Percentiles rank a stretch among this genome's conserved stretches.
Conservation (phyloP, 1,140 invertebrate species). For the Chionoecetes opilio region DNA sequence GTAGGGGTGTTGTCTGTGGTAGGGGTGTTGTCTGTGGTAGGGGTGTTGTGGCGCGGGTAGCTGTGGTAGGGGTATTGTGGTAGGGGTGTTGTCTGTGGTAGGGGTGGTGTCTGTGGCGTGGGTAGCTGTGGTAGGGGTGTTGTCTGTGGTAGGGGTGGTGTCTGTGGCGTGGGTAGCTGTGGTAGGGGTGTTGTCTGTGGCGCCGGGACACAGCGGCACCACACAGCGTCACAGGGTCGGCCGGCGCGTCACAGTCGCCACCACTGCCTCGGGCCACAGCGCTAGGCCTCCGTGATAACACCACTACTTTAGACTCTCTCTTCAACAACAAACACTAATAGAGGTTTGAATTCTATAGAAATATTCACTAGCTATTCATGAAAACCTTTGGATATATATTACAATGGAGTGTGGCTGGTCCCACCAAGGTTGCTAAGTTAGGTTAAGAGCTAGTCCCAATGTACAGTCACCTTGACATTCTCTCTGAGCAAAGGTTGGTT, state of each 20-base stretch:
- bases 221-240: neutral
- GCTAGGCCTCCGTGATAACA: neutral
- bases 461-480: slow-evolving; percentile 27
- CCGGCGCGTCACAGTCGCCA: neutral
- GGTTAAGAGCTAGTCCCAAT: slow-evolving; percentile 43
- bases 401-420: slow-evolving; percentile 65
- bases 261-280: neutral
- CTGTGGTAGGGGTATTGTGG: no score
- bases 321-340: slow-evolving; percentile 65
- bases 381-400: slow-evolving; percentile 62
- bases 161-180: neutral
- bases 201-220: neutral
- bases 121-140: no score
- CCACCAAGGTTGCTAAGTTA: slow-evolving; percentile 57
- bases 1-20: neutral
- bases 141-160: neutral
- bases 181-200: neutral
- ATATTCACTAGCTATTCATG: slow-evolving; percentile 39
- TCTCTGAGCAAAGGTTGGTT: slow-evolving; percentile 45
- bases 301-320: slow-evolving; percentile 5
- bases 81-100: no score
- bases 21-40: neutral
- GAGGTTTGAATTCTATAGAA: slow-evolving; percentile 40
- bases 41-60: neutral
- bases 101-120: no score